A percentile compares a stretch with the other conserved stretches of the same genome.
phyloP scores from a whole-genome alignment of 2,888 invertebrate genomes.

The Mechanitis messenoides region DNA sequence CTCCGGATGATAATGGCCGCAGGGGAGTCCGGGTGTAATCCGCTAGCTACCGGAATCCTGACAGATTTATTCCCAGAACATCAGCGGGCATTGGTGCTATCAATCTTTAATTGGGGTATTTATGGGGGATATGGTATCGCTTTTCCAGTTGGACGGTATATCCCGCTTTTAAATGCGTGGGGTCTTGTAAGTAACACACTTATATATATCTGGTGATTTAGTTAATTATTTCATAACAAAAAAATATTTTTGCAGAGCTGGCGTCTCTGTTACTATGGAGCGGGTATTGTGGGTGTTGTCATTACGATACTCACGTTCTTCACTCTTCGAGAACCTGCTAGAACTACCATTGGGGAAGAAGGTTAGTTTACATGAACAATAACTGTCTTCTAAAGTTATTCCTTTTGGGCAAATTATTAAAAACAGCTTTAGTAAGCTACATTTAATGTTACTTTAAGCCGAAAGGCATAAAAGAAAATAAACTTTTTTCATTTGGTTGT shows the following conservation, averaged over 20 bases:
- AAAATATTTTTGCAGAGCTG: conserved; percentile 78
- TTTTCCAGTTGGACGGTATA: conserved; percentile 92
- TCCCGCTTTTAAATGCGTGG: conserved; percentile 84
- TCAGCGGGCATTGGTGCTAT: conserved; percentile 91
- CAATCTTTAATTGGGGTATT: conserved; percentile 97
- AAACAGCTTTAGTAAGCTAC: no score
- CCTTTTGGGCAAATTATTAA: no score
- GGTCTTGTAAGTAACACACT: conserved; percentile 77
- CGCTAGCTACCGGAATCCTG: conserved; percentile 88
- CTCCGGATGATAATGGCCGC: conserved; percentile 91
- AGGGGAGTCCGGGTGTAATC: conserved; percentile 92
- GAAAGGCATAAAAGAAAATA: no score
- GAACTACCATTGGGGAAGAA: conserved; percentile 86
- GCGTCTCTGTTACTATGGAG: conserved; percentile 88
- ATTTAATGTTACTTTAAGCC: no score
- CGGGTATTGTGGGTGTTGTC: conserved; percentile 85
- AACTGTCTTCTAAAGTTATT: no score
- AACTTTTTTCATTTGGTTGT: no score
- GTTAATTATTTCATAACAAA: neutral
- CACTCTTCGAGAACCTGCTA: conserved; percentile 85
- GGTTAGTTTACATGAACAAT: conserved; percentile 37
- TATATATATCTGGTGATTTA: neutral
- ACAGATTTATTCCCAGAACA: conserved; percentile 88
- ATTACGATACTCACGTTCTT: conserved; percentile 83
- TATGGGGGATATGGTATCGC: conserved; percentile 96